Base-by-base conservation (phyloP, 2,888 invertebrate species). In the Polia nebulosa region DNA sequence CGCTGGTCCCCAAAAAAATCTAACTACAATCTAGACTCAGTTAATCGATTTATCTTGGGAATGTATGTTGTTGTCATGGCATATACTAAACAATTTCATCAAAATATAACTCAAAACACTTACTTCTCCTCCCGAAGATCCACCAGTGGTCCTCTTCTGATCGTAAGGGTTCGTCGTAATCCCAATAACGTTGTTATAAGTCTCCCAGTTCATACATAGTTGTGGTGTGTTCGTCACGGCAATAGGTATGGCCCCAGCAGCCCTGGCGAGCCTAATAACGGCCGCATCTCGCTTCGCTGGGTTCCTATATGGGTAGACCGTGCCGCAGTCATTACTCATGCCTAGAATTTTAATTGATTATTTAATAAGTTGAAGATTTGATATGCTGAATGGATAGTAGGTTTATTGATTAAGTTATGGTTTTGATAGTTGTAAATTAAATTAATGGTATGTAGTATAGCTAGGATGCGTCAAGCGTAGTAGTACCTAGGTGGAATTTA, bases 181-280 rank as follows among this genome's bases (percentile, higher is more conserved):
- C 0, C 99, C 99, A 44, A 98, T 97, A 0, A 99, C 97, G 68
- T 97, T 97, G 93, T 99, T 99, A 82, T 97, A 97, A 0, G 98
- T 98, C 92, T 99, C 99, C 97, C 98, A 98, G 95, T 98, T 98
- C 97, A 99, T 96, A 86, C 99, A 99, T 56, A 98, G 95, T 87
- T 99, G 99, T 1, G 99, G 98, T 0, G 98, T 98, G 90, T 99
- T 99, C 44, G 99, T 99, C 3, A 98, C 97, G 3, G 98, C 97
- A 57, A 99, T 92, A 4, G 98, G 97, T 75, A 99, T 98, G 34
- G 97, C 98, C 0, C 99, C 99, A 49, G 98, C 98, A 53, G 97
- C 96, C 79, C 97, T 96, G 61, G 98, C 96, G 47, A 96, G 93
- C 55, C 95, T 94, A 3, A 99, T 97, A 5, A 97, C 96, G 0